A percentile compares a stretch with the other conserved stretches of the same genome.
Evolutionary conservation across 2,797 vertebrate genomes (phyloP).

Genomic region (Steatocranus sp.): DNA sequence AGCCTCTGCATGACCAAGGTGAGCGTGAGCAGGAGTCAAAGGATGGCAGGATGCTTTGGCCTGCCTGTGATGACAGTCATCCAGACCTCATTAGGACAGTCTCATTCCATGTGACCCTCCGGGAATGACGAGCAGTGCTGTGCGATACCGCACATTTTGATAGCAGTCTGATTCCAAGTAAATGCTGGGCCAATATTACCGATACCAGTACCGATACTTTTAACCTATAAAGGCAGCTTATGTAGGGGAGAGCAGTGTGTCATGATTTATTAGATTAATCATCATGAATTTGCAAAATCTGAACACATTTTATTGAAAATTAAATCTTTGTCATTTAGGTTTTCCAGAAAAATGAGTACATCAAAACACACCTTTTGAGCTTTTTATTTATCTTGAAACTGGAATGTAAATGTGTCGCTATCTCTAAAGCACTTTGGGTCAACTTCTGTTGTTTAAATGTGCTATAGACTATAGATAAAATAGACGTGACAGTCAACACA

Average conservation of each 20-base stretch:
- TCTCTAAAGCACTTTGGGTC: not conserved
- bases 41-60: not conserved
- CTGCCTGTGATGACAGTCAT: conserved; percentile 45
- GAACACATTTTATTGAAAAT: not conserved
- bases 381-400: too few species aligned
- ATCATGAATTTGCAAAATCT: not conserved
- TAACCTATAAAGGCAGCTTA: not conserved
- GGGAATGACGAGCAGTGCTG: not conserved
- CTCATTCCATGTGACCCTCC: conserved; percentile 39
- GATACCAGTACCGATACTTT: not conserved
- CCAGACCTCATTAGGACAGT: conserved; percentile 39
- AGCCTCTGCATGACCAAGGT: not conserved
- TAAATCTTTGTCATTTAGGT: not conserved
- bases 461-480: not conserved
- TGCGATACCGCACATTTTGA: not conserved
- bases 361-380: not conserved
- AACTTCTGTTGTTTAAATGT: not conserved
- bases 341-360: not conserved
- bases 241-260: not conserved
- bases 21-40: not conserved
- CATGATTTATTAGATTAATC: not conserved
- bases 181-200: not conserved
- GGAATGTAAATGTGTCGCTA: not conserved
- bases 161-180: not conserved
- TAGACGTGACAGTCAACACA: not conserved